Conservation (phyloP, 2,113 vertebrate genomes). For the Ornithorhynchus anatinus region DNA sequence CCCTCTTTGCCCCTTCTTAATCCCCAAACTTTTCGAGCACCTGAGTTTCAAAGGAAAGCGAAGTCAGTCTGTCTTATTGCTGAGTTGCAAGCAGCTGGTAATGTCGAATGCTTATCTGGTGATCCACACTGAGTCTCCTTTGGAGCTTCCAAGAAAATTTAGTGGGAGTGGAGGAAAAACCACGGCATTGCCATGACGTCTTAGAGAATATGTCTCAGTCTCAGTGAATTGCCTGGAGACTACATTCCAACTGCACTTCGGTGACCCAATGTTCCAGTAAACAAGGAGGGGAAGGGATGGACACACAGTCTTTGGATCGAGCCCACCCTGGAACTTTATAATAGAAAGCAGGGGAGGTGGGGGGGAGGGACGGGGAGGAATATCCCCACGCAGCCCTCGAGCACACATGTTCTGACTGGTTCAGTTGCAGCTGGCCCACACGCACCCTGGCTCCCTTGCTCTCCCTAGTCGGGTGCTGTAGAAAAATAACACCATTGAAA, state of each 20-base stretch:
- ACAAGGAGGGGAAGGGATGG: conserved; percentile 33
- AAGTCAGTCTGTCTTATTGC: neutral
- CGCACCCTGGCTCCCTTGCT: neutral
- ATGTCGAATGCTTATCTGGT: conserved; percentile 33
- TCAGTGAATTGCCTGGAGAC: neutral
- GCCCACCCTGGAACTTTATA: conserved; percentile 27
- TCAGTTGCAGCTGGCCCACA: neutral
- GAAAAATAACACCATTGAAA: too few species aligned
- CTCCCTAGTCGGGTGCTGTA: too few species aligned
- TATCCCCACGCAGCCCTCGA: neutral
- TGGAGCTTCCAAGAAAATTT: conserved; percentile 42
- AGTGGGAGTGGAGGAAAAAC: conserved; percentile 48
- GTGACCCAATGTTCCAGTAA: conserved; percentile 60
- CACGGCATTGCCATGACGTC: conserved; percentile 9
- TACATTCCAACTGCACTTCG: conserved; percentile 34
- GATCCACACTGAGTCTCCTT: conserved; percentile 28
- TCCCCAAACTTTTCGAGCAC: neutral
- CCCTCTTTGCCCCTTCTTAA: neutral
- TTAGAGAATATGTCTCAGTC: neutral
- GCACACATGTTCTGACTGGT: neutral
- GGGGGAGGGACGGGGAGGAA: neutral
- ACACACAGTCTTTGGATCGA: conserved; percentile 26
- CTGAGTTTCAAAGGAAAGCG: neutral
- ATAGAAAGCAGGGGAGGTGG: conserved; percentile 8
- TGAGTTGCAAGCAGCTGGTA: conserved; percentile 28